Base-by-base conservation (phyloP, 1,140 invertebrate species). In the Neomicropteryx cornuta region DNA sequence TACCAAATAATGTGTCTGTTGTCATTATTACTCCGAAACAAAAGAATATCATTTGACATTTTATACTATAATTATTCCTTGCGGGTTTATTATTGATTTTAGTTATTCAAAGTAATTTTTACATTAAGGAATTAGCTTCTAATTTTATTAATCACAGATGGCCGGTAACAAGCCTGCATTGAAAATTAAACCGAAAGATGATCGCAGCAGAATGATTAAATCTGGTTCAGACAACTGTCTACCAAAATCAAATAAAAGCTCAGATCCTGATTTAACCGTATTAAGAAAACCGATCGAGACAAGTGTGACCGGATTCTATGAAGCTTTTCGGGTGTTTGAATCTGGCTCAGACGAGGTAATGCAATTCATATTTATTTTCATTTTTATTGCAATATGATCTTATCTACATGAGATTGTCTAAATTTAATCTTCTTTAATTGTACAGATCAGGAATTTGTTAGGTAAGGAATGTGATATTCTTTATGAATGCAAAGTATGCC, bases 401-500 rank as follows among this genome's bases (percentile, higher is more conserved):
- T 36, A 20, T 23, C 19, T 23, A 30, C 42, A 53, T 27, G 49
- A 55, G 16, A 48, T 17, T 19, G 22, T 13, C 20, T 27, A 27
- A 27, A 27, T 8, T 8, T 27, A 8, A 27, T 13, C 23, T 13
- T 8, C 23, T 13, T 13, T 8, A 13, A 27, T 27, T 8, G 23
- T 27, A 27, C 65, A 86, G 79, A 68, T 89, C 13, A 73, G 77
- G 45, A 62, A 75, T 31, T 56, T 87, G 24, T 60, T 92, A 5
- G 60, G 73, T 11, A 72, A 81, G 52, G 85, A 91, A 68, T 89
- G 85, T 68, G 81, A 86, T 54, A 56, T 89, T 29, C 74, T 92
- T 46, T 82, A 85, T 53, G 87, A 92, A 58, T 92, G 87, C 57
- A 79, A 79, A 57, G 72, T 85, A 18, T 92, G 87, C 56, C 66